Base-by-base conservation (phyloP, 2,797 vertebrate genomes). In the Apogon talboti region DNA sequence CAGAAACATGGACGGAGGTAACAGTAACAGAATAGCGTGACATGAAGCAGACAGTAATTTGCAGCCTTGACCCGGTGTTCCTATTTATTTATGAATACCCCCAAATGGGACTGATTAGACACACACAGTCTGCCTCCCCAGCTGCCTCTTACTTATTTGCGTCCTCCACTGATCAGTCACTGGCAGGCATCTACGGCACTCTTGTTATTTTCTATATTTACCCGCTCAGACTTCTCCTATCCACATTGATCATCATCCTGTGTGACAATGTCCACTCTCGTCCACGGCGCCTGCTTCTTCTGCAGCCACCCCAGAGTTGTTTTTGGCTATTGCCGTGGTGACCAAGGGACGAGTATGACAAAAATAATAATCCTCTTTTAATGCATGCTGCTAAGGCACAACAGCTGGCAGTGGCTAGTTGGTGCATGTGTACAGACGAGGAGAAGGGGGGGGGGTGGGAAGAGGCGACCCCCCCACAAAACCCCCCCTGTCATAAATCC, bases 191-290 rank as follows among this genome's bases (percentile, higher is more conserved):
- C 86, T 76, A 60, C 12, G 88, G 89, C 81, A 87, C 87, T 87
- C 83, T 49, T 56, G 79, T 89, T 87, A 91, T 91, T 84, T 89
- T 78, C 92, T 91, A 89, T 86, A 89, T 91, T 89, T 91, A 91
- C 78, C 72, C 77, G 0, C 55, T 72, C 66, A 78, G 73, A 67
- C 77, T 74, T 83, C 76, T 88, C 71, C 75, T 57, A 59, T 84
- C 74, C 79, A 76, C 56, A 84, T 69, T 83, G 86, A 90, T 89
- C 87, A 88, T 73, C 61, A 15, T 82, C 74, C 74, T 14, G 71
- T 49, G 65, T 72, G 82, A 82, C 30, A 50, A 70, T 66, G 76
- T 83, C 70, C 71, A 55, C 74, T 66, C 85, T 55, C 21, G 42
- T 74, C 72, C 28, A 11, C 6, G 51, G 51, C 69, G 58, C 68